Evolutionary conservation across 2,888 invertebrate species (phyloP).

Genomic region (Hymenopus coronatus): DNA sequence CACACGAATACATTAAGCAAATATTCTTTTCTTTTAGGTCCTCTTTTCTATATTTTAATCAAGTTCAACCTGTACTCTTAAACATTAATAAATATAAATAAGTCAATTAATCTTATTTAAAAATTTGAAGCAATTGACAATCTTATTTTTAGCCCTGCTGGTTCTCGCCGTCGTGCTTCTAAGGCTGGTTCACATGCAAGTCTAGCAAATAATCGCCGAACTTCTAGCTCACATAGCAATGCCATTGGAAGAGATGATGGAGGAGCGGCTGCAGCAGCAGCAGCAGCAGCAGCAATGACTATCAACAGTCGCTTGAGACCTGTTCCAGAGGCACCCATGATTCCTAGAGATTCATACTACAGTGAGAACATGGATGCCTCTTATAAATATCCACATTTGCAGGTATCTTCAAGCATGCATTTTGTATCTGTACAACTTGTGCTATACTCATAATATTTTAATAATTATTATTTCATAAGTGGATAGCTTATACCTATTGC

Average conservation of each 20-base stretch:
- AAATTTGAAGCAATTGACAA: background rate
- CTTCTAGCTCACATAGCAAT: background rate
- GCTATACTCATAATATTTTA: too few species aligned
- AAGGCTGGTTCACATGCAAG: slow-evolving; percentile 66
- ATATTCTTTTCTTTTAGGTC: too few species aligned
- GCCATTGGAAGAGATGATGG: background rate
- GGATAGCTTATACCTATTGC: too few species aligned
- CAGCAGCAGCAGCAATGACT: slow-evolving; percentile 9
- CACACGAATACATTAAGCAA: too few species aligned
- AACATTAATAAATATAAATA: background rate
- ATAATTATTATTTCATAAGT: too few species aligned
- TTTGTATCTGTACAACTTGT: background rate
- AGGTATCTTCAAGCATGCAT: slow-evolving; percentile 47
- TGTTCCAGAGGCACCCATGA: slow-evolving; percentile 25
- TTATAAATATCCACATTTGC: slow-evolving; percentile 59
- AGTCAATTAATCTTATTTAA: background rate
- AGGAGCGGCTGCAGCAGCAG: background rate
- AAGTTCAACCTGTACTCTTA: too few species aligned
- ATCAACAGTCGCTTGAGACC: slow-evolving; percentile 21
- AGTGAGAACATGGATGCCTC: slow-evolving; percentile 23
- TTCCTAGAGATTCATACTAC: slow-evolving; percentile 25
- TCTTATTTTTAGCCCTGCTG: background rate
- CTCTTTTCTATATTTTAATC: too few species aligned
- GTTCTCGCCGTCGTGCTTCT: slow-evolving; percentile 54
- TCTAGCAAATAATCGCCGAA: slow-evolving; percentile 48